Evolutionary conservation across 2,888 invertebrate genomes (phyloP).

Genomic region (Theretra japonica): DNA sequence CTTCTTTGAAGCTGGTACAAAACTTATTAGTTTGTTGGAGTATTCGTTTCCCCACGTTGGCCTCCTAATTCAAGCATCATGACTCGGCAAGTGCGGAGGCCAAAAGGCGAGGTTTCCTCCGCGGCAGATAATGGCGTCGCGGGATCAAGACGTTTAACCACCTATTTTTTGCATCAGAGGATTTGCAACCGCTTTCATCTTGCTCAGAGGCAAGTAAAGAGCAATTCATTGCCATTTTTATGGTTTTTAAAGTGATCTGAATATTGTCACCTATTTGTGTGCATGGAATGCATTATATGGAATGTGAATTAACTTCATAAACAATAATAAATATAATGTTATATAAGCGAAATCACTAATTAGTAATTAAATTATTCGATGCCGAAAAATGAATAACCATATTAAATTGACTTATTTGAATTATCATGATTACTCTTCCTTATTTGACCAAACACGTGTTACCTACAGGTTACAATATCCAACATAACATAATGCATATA

Average conservation of each 20-base stretch:
- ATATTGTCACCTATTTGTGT: too few relatives aligned
- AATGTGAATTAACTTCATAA: too few relatives aligned
- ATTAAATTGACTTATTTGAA: too few relatives aligned
- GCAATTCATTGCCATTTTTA: conserved; percentile 29
- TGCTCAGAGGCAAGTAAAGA: conserved; percentile 36
- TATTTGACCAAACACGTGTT: neutral
- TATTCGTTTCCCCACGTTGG: conserved; percentile 32
- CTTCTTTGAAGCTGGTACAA: neutral
- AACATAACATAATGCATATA: conserved; percentile 3
- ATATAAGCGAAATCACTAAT: too few relatives aligned
- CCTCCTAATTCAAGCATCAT: conserved; percentile 58
- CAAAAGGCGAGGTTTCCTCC: conserved; percentile 55
- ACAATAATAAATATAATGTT: too few relatives aligned
- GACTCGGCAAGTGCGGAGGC: conserved; percentile 60
- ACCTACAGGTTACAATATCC: neutral
- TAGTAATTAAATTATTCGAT: too few relatives aligned
- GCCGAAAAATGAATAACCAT: too few relatives aligned
- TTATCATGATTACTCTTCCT: too few relatives aligned
- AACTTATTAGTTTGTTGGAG: conserved; percentile 24
- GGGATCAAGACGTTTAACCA: conserved; percentile 74
- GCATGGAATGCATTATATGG: too few relatives aligned
- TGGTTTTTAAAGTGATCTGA: too few relatives aligned
- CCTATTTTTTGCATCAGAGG: conserved; percentile 57
- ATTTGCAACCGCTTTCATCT: conserved; percentile 40
- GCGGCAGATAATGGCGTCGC: conserved; percentile 50